These are phyloP conservation scores for Octomys mimax DNA, from an alignment of 2,797 vertebrate species.

Conservation along the genomic window DNA sequence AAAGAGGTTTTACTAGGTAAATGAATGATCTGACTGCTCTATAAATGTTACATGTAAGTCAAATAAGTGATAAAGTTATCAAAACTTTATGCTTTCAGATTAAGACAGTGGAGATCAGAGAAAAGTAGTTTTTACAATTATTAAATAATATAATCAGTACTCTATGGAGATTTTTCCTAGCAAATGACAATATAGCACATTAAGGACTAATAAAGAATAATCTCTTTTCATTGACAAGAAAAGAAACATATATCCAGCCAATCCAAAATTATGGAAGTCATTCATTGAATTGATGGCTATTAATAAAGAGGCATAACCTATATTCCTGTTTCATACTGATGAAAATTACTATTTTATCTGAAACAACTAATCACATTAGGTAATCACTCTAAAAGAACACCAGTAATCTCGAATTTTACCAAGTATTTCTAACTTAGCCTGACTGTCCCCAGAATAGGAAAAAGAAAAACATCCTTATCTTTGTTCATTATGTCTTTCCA, in stretches of 20 bases:
- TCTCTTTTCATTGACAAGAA: neutral
- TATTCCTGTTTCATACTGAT: neutral
- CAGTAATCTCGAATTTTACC: neutral
- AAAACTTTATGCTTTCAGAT: conserved; percentile 33
- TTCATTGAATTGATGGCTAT: neutral
- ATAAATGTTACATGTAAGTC: neutral
- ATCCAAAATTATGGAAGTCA: conserved; percentile 9
- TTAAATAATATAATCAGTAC: conserved; percentile 56
- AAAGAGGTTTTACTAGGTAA: conserved; percentile 34
- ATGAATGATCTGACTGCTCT: conserved; percentile 24
- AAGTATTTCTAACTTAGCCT: neutral
- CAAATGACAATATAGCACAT: neutral
- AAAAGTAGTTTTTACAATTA: conserved; percentile 42
- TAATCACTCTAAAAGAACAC: neutral
- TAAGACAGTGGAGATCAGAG: neutral
- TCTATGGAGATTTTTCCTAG: conserved; percentile 8
- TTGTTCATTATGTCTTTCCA: neutral
- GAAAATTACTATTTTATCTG: neutral
- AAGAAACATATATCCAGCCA: neutral
- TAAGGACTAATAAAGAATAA: neutral
- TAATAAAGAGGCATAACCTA: neutral
- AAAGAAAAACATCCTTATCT: neutral
- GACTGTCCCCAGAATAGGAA: neutral
- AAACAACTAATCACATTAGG: conserved; percentile 1
- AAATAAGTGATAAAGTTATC: conserved; percentile 48